phyloP scores from a whole-genome alignment of 2,888 invertebrate species.

The Tribolium freemani region DNA sequence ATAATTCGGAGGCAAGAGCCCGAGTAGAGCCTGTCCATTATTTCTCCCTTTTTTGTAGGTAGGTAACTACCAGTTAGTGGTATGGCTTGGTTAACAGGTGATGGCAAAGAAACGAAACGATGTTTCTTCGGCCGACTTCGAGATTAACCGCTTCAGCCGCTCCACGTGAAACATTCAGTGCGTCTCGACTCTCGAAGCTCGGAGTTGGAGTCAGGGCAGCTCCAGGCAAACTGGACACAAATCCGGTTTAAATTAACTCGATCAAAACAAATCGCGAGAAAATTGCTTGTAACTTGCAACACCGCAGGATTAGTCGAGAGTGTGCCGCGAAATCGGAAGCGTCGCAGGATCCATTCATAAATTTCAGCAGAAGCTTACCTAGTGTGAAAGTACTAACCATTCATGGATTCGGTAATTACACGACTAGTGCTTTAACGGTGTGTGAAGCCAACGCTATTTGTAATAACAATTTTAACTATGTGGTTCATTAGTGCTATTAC shows the following conservation, averaged over 20 bases:
- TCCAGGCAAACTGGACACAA: constrained; percentile 18
- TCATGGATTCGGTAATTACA: constrained; percentile 23
- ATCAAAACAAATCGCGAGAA: constrained; percentile 27
- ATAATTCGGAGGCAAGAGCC: constrained; percentile 36
- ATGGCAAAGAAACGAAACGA: constrained; percentile 52
- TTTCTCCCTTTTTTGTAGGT: constrained; percentile 39
- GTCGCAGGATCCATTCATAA: constrained; percentile 13
- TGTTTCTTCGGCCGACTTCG: constrained; percentile 53
- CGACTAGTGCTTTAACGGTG: not conserved
- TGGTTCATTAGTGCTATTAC: constrained; percentile 9
- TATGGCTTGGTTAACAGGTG: constrained; percentile 56
- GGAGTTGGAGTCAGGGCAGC: constrained; percentile 23
- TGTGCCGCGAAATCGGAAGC: not conserved
- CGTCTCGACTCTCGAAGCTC: constrained; percentile 49
- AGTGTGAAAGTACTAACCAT: constrained; percentile 27
- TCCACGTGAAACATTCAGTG: constrained; percentile 59
- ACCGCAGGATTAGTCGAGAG: not conserved
- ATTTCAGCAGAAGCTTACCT: constrained; percentile 1
- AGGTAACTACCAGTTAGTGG: constrained; percentile 35
- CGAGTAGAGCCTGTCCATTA: constrained; percentile 40
- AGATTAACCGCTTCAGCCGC: constrained; percentile 56
- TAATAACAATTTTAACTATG: constrained; percentile 19
- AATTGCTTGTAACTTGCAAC: not conserved
- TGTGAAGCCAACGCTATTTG: constrained; percentile 5
- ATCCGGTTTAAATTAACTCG: constrained; percentile 32